These are phyloP conservation scores for Beroe forskalii DNA, from an alignment of 37 sponge, comb jelly and placozoan species.

Conservation along the genomic window DNA sequence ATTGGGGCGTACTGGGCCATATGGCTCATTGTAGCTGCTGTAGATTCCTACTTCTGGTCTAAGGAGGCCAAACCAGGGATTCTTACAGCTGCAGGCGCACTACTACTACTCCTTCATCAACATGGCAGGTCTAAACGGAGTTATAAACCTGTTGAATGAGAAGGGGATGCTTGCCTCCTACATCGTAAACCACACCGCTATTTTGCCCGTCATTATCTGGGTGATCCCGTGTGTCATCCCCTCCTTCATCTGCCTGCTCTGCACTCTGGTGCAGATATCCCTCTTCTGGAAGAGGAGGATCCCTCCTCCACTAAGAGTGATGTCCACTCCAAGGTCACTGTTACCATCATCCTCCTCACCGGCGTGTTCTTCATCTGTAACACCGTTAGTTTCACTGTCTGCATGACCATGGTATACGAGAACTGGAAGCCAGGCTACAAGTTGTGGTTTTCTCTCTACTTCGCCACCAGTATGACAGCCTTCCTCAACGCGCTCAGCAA, in stretches of 20 bases:
- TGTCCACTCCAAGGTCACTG: slow-evolving; percentile 24
- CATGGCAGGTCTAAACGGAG: neutral
- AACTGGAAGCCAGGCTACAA: neutral
- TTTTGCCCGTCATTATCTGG: slow-evolving; percentile 40
- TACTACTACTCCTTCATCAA: slow-evolving; percentile 63
- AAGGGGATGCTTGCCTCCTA: neutral
- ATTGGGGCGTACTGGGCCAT: neutral
- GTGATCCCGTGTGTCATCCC: slow-evolving; percentile 44
- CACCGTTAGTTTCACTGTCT: neutral
- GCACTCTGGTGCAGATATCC: neutral
- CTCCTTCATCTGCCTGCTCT: slow-evolving; percentile 25
- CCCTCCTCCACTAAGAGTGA: neutral
- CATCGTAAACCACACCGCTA: neutral
- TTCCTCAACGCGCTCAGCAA: slow-evolving; percentile 12
- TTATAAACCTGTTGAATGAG: neutral
- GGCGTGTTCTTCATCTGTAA: slow-evolving; percentile 28
- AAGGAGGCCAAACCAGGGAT: neutral
- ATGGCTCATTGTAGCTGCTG: neutral
- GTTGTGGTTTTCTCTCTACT: slow-evolving; percentile 3
- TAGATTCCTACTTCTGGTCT: neutral
- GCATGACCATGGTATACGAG: neutral
- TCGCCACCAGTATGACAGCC: neutral
- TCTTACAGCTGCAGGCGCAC: neutral
- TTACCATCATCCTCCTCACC: slow-evolving; percentile 48
- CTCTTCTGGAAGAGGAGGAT: neutral